Base-by-base conservation (phyloP, 2,797 vertebrate species). In the Hylomyscus alleni region DNA sequence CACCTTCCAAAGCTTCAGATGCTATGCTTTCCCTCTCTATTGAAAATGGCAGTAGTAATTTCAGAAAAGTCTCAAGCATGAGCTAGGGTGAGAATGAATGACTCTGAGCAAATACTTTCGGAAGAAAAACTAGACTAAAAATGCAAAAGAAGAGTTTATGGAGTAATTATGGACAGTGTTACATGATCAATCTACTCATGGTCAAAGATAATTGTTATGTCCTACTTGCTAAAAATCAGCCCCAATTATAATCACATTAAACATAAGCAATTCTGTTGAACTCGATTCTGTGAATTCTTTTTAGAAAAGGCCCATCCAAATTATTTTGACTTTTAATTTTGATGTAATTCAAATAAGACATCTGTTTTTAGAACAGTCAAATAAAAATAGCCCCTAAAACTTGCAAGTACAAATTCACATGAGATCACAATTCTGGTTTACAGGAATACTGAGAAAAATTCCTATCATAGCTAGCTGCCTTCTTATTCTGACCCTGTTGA, bases 281-380 rank as follows among this genome's bases (percentile, higher is more conserved):
- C 86, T 90, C 26, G 85, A 14, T 94, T 90, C n/a, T 87, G 58
- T 84, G 20, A 88, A 93, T 89, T 95, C 67, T 65, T 92, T 52
- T 31, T 82, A 78, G 82, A 87, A 94, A 95, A 95, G 56, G 4
- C 12, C 44, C 89, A 93, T 77, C 24, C 29, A 73, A 73, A 94
- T 91, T 93, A 94, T 44, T 85, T 91, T 97, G 95, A 60, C 72
- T 81, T 80, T 34, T 44, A 86, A 82, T 82, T 82, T 69, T 96
- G 31, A 86, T 47, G 84, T 90, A 95, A 76, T 85, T 96, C n/a
- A 90, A 94, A 94, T 26, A 83, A 85, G 78, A 92, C n/a, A n/a
- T n/a, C 9, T 84, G n/a, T 92, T 50, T 44, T 96, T 37, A 65
- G 92, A 93, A 76, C 69, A 6, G 20, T 14, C 31, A 73, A 26